phyloP scores from a whole-genome alignment of 2,888 invertebrate species.

The Lepas anatifera region DNA sequence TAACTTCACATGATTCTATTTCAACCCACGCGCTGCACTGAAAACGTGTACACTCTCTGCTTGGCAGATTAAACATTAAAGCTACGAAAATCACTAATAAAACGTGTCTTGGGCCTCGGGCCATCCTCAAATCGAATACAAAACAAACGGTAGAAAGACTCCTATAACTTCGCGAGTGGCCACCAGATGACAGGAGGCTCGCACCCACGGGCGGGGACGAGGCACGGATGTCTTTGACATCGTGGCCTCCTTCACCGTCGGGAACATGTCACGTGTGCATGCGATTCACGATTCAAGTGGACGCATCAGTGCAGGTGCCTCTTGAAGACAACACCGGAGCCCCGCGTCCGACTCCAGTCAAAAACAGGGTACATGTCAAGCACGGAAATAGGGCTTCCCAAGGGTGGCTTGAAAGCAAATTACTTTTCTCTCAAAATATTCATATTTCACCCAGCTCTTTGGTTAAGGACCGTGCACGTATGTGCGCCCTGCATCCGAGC shows the following conservation, averaged over 20 bases:
- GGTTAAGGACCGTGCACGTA: too few relatives aligned
- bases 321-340: not conserved
- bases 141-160: conserved; percentile 11
- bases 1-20: too few relatives aligned
- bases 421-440: too few relatives aligned
- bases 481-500: too few relatives aligned
- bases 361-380: not conserved
- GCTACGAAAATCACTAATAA: conserved; percentile 12
- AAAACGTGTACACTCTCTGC: conserved; percentile 2
- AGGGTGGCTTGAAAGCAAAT: too few relatives aligned
- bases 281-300: too few relatives aligned
- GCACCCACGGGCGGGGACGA: not conserved
- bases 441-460: too few relatives aligned
- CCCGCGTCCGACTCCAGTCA: not conserved
- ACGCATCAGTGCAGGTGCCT: not conserved
- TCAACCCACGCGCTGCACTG: too few relatives aligned
- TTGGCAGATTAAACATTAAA: conserved; percentile 8
- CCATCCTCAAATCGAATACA: conserved; percentile 1
- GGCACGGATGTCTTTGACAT: not conserved
- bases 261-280: not conserved
- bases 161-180: not conserved
- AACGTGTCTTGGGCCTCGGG: conserved; percentile 11
- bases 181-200: not conserved
- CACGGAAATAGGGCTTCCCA: too few relatives aligned
- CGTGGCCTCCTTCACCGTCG: not conserved